phyloP scores from a whole-genome alignment of 2,113 vertebrate species.

The Corythornis vintsioides region DNA sequence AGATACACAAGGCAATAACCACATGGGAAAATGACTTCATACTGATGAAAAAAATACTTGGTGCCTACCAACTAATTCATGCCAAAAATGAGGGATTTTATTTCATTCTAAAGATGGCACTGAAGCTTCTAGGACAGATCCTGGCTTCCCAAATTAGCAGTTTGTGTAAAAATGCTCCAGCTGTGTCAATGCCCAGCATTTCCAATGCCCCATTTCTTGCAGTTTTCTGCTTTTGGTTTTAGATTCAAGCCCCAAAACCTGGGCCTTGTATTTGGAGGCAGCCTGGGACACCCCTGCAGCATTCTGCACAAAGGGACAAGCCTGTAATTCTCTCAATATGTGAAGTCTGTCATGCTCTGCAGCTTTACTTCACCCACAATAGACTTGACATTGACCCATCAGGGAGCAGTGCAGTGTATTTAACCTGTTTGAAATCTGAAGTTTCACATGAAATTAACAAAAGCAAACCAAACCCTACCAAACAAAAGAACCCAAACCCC shows the following conservation, averaged over 20 bases:
- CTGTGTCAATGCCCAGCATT: background rate
- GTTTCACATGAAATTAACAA: background rate
- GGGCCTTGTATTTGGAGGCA: background rate
- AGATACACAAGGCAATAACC: background rate
- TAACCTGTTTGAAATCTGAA: background rate
- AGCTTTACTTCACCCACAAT: background rate
- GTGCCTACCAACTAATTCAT: background rate
- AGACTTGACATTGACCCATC: background rate
- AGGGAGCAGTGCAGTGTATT: background rate
- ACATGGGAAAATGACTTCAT: background rate
- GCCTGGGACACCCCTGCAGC: background rate
- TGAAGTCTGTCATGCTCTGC: constrained; percentile 22
- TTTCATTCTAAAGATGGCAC: background rate
- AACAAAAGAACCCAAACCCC: too few relatives aligned
- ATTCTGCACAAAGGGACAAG: constrained; percentile 22
- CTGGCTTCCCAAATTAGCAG: background rate
- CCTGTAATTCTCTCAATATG: constrained; percentile 67
- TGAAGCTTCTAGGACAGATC: background rate
- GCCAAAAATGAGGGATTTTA: background rate
- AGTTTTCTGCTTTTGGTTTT: background rate
- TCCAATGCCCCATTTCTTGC: background rate
- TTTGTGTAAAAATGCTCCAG: background rate
- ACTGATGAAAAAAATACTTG: background rate
- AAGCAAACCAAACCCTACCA: too few relatives aligned
- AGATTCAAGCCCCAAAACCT: background rate